Conservation (phyloP, 2,113 vertebrate species). For the Ciconia stormi region DNA sequence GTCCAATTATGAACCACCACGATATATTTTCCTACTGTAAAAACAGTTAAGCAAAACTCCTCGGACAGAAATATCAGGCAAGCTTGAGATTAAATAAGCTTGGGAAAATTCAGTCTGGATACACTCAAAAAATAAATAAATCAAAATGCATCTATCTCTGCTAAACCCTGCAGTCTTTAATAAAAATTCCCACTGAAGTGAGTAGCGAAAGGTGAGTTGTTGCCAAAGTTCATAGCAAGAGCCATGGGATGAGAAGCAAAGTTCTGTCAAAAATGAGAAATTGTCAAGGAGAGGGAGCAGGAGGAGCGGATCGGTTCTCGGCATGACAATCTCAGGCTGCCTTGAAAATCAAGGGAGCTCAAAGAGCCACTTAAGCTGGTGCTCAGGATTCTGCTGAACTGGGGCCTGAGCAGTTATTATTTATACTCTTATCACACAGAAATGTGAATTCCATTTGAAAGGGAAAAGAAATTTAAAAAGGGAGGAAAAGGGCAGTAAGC, state of each 20-base stretch:
- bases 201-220: background rate
- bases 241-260: slow-evolving; percentile 25
- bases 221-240: slow-evolving; percentile 13
- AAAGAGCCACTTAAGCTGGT: background rate
- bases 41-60: slow-evolving; percentile 1
- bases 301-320: background rate
- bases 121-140: slow-evolving; percentile 38
- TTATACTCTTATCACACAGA: background rate
- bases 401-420: background rate
- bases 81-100: slow-evolving; percentile 26
- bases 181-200: slow-evolving; percentile 48
- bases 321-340: background rate
- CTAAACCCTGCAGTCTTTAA: slow-evolving; percentile 9
- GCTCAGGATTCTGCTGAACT: background rate
- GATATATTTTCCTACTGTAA: slow-evolving; percentile 23
- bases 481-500: background rate
- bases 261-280: slow-evolving; percentile 43
- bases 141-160: slow-evolving; percentile 10
- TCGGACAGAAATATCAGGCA: slow-evolving; percentile 1
- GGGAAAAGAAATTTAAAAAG: background rate
- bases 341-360: background rate
- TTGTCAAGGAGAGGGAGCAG: background rate
- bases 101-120: slow-evolving; percentile 45
- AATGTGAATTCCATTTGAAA: background rate
- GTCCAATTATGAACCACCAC: background rate